phyloP scores from a whole-genome alignment of 1,140 invertebrate genomes.

The Cataglyphis hispanica region DNA sequence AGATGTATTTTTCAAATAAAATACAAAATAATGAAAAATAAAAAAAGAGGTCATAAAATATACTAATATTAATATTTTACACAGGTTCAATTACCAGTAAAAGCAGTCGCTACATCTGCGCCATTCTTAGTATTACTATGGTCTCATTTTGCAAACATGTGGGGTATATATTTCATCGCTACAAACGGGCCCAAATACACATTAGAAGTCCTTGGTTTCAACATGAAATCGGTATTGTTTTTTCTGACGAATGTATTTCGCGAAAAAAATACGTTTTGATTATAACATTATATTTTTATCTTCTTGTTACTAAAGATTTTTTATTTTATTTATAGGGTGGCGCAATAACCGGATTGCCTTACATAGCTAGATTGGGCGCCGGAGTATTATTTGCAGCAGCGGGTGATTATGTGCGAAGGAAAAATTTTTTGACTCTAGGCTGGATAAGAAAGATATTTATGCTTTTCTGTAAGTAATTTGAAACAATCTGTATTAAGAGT shows the following conservation, averaged over 20 bases:
- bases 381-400: constrained; percentile 90
- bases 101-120: constrained; percentile 87
- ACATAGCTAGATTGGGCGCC: constrained; percentile 89
- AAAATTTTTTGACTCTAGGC: constrained; percentile 87
- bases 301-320: constrained; percentile 6
- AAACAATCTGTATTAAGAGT: background rate
- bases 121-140: constrained; percentile 90
- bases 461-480: constrained; percentile 88
- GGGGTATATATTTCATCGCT: constrained; percentile 94
- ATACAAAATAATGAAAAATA: background rate
- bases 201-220: constrained; percentile 93
- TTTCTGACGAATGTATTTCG: background rate
- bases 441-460: constrained; percentile 91
- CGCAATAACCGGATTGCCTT: constrained; percentile 90
- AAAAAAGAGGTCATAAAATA: background rate
- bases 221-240: constrained; percentile 89
- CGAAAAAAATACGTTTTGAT: background rate
- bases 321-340: constrained; percentile 86
- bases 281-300: background rate
- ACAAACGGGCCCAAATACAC: constrained; percentile 96
- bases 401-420: constrained; percentile 89
- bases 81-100: constrained; percentile 80
- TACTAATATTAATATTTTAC: constrained; percentile 3
- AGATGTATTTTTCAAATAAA: constrained; percentile 2
- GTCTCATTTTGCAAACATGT: constrained; percentile 92